Base-by-base conservation (phyloP, 2,797 vertebrate species). In the Lates japonicus region DNA sequence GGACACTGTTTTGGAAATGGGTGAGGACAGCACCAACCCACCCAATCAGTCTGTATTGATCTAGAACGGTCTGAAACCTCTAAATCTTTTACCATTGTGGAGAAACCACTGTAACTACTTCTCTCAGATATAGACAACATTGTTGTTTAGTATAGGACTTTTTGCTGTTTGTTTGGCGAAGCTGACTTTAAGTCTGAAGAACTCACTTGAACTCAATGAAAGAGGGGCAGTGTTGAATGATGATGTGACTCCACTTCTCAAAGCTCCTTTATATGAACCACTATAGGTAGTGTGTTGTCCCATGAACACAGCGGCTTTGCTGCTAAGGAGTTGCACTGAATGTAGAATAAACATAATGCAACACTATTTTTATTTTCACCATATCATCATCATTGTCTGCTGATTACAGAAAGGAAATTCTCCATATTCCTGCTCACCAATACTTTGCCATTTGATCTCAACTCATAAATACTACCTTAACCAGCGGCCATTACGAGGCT, bases 1-100 rank as follows among this genome's bases (percentile, higher is more conserved):
- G 84, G 76, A 90, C 70, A 14, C 70, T 61, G 39, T 79, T 87
- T 51, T 86, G 86, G 81, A 88, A 90, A 85, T 75, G 71, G 85
- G 80, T 76, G 54, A 69, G 78, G 82, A 87, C 62, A 77, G 65
- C 63, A 2, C 41, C 66, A 70, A 70, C 81, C 67, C 25, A 71
- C 31, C 49, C 82, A 69, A 31, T 41, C 63, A 70, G 71, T 78
- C 77, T 74, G 76, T 68, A 84, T 81, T 87, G 76, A 92, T 92
- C 76, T 65, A 60, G 71, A 79, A 64, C 25, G 55, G 87, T 91
- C 64, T 87, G 77, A 87, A 74, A 90, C 78, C 78, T 49, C 67
- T 87, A 90, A 83, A 91, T 91, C 82, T 87, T 54, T 52, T 13
- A 74, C 42, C 46, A 55, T 37, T 83, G 70, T 60, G 58, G 51